phyloP scores from a whole-genome alignment of 2,888 invertebrate genomes.

The Timandra comae region DNA sequence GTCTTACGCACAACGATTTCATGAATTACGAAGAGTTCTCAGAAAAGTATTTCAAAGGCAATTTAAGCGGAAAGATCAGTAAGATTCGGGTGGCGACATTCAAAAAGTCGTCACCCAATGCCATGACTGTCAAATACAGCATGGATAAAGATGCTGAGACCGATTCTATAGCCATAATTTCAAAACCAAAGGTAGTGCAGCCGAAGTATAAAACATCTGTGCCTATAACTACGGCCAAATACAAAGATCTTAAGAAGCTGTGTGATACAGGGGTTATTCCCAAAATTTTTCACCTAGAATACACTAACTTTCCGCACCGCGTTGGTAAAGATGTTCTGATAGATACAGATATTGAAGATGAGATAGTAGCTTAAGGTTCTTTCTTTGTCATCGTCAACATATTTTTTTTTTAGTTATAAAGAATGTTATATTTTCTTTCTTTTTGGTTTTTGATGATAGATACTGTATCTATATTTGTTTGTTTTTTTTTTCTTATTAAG shows the following conservation, averaged over 20 bases:
- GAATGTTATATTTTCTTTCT: not conserved
- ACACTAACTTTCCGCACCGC: slow-evolving; percentile 2
- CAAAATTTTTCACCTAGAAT: slow-evolving; percentile 12
- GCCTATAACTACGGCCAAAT: slow-evolving; percentile 6
- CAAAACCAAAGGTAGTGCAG: not conserved
- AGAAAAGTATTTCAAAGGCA: slow-evolving; percentile 1
- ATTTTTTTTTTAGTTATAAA: not conserved
- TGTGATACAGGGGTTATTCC: slow-evolving; percentile 12
- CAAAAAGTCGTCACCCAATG: slow-evolving; percentile 1
- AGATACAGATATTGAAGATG: slow-evolving; percentile 7
- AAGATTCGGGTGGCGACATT: slow-evolving; percentile 6
- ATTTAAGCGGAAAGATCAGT: slow-evolving; percentile 3
- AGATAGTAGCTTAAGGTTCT: not conserved
- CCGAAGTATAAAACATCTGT: slow-evolving; percentile 3
- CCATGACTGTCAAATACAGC: slow-evolving; percentile 2
- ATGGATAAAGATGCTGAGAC: slow-evolving; percentile 3
- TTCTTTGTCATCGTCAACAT: not conserved
- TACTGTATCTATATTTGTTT: not conserved
- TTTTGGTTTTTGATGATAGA: not conserved
- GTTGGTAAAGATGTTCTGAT: slow-evolving; percentile 4
- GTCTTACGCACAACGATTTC: not conserved
- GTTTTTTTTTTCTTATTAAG: not conserved
- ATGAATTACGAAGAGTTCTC: slow-evolving; percentile 4
- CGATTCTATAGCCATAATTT: slow-evolving; percentile 1
- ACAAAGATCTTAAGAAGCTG: slow-evolving; percentile 13